These are phyloP conservation scores for Rhabdornis inornatus DNA, from an alignment of 2,113 vertebrate genomes.

Conservation along the genomic window DNA sequence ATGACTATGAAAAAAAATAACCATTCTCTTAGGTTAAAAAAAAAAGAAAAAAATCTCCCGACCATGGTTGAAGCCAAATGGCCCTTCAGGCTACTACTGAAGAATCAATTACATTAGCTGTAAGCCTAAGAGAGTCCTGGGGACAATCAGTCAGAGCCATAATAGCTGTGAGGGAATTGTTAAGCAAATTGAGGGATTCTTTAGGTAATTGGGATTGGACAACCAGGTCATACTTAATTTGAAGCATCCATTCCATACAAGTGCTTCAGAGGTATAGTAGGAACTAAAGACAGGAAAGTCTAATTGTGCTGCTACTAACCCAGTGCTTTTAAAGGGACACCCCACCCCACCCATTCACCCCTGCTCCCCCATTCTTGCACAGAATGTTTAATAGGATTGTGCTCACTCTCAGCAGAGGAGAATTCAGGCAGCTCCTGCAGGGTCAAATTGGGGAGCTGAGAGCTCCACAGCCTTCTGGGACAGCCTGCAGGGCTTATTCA, in stretches of 20 bases:
- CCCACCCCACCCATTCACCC: neutral
- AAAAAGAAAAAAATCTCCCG: constrained; percentile 18
- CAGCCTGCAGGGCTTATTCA: neutral
- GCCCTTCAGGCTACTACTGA: constrained; percentile 66
- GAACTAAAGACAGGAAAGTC: constrained; percentile 45
- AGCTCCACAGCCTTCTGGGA: neutral
- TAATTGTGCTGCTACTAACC: constrained; percentile 46
- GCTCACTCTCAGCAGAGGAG: neutral
- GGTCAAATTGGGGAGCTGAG: neutral
- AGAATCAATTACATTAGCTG: constrained; percentile 69
- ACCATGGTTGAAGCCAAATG: constrained; percentile 57
- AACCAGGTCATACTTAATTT: constrained; percentile 69
- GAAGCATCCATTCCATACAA: constrained; percentile 65
- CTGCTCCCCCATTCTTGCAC: neutral
- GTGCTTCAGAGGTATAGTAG: constrained; percentile 57
- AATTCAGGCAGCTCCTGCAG: constrained; percentile 16
- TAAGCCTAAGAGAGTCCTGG: constrained; percentile 64
- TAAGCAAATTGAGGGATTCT: constrained; percentile 72
- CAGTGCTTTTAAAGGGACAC: constrained; percentile 10
- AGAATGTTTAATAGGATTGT: neutral
- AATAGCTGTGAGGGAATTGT: constrained; percentile 70
- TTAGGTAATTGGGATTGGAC: constrained; percentile 71
- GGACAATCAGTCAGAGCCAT: constrained; percentile 69
- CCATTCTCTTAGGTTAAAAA: constrained; percentile 20
- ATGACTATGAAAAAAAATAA: constrained; percentile 26